Evolutionary conservation across 2,888 invertebrate species (phyloP).

Genomic region (Cordylochernes scorpioides): DNA sequence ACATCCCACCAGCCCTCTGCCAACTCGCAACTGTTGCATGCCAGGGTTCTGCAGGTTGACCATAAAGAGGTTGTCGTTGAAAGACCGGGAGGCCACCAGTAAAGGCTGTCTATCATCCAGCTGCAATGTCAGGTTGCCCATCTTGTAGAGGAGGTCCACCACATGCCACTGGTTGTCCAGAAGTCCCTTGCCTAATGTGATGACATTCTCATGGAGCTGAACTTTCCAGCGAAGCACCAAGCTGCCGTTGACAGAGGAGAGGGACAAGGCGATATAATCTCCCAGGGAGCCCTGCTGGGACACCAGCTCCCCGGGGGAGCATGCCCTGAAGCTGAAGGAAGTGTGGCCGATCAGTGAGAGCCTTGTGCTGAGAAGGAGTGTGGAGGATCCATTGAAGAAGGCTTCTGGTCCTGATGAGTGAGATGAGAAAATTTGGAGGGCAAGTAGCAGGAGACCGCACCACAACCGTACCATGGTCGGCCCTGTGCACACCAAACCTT

Average conservation of each 20-base stretch:
- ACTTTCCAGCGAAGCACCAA: conserved; percentile 10
- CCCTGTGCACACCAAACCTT: too few species aligned
- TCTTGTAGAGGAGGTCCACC: conserved; percentile 10
- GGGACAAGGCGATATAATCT: conserved; percentile 9
- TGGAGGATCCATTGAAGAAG: conserved; percentile 12
- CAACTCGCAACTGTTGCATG: conserved; percentile 33
- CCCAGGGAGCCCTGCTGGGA: conserved; percentile 12
- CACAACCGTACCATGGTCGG: too few species aligned
- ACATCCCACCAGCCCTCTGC: conserved; percentile 54
- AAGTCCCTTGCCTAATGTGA: conserved; percentile 7
- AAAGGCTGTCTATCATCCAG: conserved; percentile 4
- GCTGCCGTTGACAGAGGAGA: conserved; percentile 6
- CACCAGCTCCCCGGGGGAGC: conserved; percentile 13
- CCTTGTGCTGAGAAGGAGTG: conserved; percentile 6
- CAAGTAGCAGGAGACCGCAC: too few species aligned
- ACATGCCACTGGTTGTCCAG: conserved; percentile 14
- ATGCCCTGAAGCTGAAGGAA: conserved; percentile 14
- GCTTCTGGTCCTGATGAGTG: conserved; percentile 12
- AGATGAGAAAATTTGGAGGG: too few species aligned
- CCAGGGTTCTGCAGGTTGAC: conserved; percentile 7
- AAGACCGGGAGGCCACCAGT: conserved; percentile 9
- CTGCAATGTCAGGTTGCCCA: conserved; percentile 7
- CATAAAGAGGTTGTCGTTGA: conserved; percentile 5
- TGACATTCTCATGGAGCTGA: conserved; percentile 4
- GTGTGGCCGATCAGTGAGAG: conserved; percentile 9